A percentile compares a stretch with the other conserved stretches of the same genome.
Conservation (phyloP, 2,888 invertebrate species). For the Tetramorium bicarinatum region DNA sequence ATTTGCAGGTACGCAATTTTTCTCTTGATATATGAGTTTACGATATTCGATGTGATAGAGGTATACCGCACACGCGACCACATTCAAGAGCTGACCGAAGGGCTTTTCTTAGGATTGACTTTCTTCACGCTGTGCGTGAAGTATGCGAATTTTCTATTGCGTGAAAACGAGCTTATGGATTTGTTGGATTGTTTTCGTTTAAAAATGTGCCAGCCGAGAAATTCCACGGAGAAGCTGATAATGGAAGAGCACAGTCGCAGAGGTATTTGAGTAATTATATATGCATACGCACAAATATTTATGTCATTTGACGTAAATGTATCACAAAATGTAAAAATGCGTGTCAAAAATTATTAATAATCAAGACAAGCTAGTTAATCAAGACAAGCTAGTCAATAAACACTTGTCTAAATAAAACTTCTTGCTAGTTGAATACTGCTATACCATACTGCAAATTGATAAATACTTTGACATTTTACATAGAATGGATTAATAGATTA, state of each 20-base stretch:
- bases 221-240: conserved; percentile 17
- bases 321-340: background rate
- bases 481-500: background rate
- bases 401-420: background rate
- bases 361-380: background rate
- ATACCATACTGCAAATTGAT: background rate
- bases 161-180: conserved; percentile 27
- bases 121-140: conserved; percentile 55
- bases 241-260: conserved; percentile 28
- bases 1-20: conserved; percentile 15
- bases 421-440: background rate
- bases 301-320: background rate
- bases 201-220: conserved; percentile 45
- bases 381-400: background rate
- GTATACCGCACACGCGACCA: conserved; percentile 33
- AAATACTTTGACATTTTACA: no score
- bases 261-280: conserved; percentile 12
- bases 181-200: conserved; percentile 33
- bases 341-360: background rate
- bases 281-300: background rate
- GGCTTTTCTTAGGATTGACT: conserved; percentile 75
- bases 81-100: conserved; percentile 72
- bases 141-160: conserved; percentile 48
- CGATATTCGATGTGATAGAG: conserved; percentile 19
- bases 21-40: conserved; percentile 30